Percentiles rank a stretch among this genome's conserved stretches.
These are phyloP conservation scores for Dolichomitus sp. DNA, from an alignment of 2,888 invertebrate species.

Conservation along the genomic window DNA sequence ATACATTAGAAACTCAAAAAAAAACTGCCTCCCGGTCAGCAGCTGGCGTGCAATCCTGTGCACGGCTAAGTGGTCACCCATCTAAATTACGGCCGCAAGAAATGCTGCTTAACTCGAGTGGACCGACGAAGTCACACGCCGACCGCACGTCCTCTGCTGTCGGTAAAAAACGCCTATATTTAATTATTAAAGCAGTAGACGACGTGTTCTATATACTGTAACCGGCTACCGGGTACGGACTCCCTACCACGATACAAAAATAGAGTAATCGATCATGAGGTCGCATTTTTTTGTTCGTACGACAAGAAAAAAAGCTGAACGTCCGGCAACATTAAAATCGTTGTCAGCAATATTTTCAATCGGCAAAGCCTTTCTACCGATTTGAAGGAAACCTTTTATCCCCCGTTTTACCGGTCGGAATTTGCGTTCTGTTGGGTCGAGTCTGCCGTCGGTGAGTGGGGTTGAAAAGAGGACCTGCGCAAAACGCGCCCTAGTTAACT, in stretches of 20 bases:
- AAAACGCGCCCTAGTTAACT: constrained; percentile 35
- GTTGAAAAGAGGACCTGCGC: constrained; percentile 59
- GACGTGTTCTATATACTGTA: constrained; percentile 6
- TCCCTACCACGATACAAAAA: constrained; percentile 32
- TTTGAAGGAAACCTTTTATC: constrained; percentile 42
- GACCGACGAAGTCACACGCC: neutral
- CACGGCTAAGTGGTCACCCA: no score
- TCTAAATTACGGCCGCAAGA: no score
- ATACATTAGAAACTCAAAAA: no score
- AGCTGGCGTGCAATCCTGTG: no score
- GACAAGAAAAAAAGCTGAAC: neutral
- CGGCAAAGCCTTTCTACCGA: constrained; percentile 23
- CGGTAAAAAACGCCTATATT: constrained; percentile 21
- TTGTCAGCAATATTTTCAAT: constrained; percentile 54
- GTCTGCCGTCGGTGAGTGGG: constrained; percentile 21
- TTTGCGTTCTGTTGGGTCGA: constrained; percentile 23
- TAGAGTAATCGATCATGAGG: constrained; percentile 36
- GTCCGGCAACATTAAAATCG: constrained; percentile 4
- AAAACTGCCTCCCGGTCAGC: no score
- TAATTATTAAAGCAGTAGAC: constrained; percentile 16
- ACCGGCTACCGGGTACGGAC: constrained; percentile 11
- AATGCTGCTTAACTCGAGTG: neutral
- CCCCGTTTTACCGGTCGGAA: constrained; percentile 34
- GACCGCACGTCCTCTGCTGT: no score
- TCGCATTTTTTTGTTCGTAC: constrained; percentile 5